Base-by-base conservation (phyloP, 2,797 vertebrate genomes). In the Potorous gilbertii region DNA sequence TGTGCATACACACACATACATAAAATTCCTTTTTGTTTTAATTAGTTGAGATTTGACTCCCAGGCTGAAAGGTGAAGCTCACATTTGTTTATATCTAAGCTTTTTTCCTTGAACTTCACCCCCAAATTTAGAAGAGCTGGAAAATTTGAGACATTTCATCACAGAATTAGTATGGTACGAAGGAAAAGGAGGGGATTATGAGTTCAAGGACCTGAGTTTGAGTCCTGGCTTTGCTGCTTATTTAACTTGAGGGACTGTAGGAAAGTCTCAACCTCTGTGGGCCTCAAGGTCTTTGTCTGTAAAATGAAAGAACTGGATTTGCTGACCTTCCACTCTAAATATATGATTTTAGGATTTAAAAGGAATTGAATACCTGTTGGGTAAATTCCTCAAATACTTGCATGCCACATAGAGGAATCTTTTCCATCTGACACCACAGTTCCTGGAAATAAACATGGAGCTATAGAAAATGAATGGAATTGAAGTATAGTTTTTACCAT, bases 1-100 rank as follows among this genome's bases (percentile, higher is more conserved):
- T 27, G 3, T 9, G 2, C 24, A 56, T 21, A 18, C 16, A 55
- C 55, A 21, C 55, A 55, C 55, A 55, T 55, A 55, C 16, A 56
- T 91, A 93, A 93, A 1, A 97, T 11, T 11, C 94, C 29, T 62
- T 90, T 93, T 13, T 94, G 54, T 96, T 90, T 96, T 74, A 94
- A 96, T 95, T 29, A 74, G n/a, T 87, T 95, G 95, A 97, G 56
- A 96, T 96, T 97, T 97, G 54, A 95, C 89, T 95, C 66, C 90
- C 96, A 95, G 95, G 96, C 93, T 97, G 93, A 97, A 87, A 91
- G 55, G 57, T 74, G 54, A 98, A 96, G 54, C n/a, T 66, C 59
- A 13, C 28, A 98, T 96, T 95, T 97, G 54, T n/a, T 97, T 97
- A 95, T 97, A 90, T 92, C 55, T 40, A 81, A 52, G 62, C 24